Conservation (phyloP, 2,113 vertebrate species). For the Motacilla tschutschensis region DNA sequence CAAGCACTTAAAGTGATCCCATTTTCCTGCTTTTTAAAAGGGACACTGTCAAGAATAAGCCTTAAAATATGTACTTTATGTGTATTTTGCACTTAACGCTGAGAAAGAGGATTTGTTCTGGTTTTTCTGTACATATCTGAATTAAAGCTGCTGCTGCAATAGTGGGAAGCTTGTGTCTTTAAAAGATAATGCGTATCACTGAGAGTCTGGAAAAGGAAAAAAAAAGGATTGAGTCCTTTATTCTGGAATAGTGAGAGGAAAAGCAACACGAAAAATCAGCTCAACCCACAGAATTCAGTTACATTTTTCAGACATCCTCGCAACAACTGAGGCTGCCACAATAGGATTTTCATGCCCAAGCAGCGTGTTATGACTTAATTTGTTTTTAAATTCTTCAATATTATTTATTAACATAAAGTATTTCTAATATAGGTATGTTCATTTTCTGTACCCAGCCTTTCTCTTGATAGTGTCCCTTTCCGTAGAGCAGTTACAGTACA, state of each 20-base stretch:
- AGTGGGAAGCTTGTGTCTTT: neutral
- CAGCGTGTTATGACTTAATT: neutral
- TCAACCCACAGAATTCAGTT: constrained; percentile 8
- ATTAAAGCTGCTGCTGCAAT: neutral
- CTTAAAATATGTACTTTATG: neutral
- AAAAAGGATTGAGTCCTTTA: neutral
- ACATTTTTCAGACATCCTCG: neutral
- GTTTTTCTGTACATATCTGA: neutral
- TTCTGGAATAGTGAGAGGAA: neutral
- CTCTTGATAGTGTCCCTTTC: constrained; percentile 58
- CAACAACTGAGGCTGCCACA: neutral
- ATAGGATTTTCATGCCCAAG: neutral
- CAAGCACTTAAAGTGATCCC: constrained; percentile 28
- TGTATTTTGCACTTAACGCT: neutral
- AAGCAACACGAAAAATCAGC: neutral
- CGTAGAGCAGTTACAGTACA: constrained; percentile 43
- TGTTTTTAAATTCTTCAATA: neutral
- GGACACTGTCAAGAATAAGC: constrained; percentile 45
- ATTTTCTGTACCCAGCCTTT: constrained; percentile 18
- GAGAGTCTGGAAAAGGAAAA: neutral
- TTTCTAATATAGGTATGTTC: neutral
- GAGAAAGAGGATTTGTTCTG: neutral
- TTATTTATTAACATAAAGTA: constrained; percentile 33
- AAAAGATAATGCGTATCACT: neutral
- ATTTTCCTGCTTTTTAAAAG: constrained; percentile 37